Base-by-base conservation (phyloP, 2,888 invertebrate genomes). In the Luperina nickerlii region DNA sequence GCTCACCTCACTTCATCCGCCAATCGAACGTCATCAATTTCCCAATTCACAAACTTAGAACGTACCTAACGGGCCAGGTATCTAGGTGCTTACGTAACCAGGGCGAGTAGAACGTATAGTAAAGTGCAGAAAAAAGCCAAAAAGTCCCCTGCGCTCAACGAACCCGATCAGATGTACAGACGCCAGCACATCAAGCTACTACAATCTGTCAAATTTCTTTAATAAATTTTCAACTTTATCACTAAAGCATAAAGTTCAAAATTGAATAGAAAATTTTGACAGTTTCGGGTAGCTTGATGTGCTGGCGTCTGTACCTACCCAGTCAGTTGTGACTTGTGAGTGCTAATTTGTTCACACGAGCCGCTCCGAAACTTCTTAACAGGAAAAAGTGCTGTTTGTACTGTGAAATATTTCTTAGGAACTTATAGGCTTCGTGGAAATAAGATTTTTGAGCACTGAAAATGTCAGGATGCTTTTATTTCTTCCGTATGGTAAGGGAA, bases 301-400 rank as follows among this genome's bases (percentile, higher is more conserved):
- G 32, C 32, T 32, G 32, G 32, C 32, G 32, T 32, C 32, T 32
- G 32, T 32, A 32, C 32, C 32, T 32, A 62, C 51, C 32, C 51
- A 54, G 74, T 38, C 57, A 60, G 15, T 32, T 32, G 42, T n/a
- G 51, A 60, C 11, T 32, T 32, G 42, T n/a, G 51, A 51, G 51
- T 68, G 45, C 54, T 63, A 68, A 80, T 80, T 68, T 27, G 24
- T 48, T 27, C 38, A 83, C 45, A 68, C 24, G 45, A 27, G 7
- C 38, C 24, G 1, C 8, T 20, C 18, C 1, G 5, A 54, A 66
- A 13, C 15, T 18, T 15, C 0, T 67, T 63, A 8, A 51, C 65
- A 27, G 27, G 45, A 54, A 76, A 67, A n/a, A 3, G 2, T 74
- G 13, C 3, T 2, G 18, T 24, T 54, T 32, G 51, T 62, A n/a